phyloP scores from a whole-genome alignment of 2,113 vertebrate genomes.

The Microcebus murinus region DNA sequence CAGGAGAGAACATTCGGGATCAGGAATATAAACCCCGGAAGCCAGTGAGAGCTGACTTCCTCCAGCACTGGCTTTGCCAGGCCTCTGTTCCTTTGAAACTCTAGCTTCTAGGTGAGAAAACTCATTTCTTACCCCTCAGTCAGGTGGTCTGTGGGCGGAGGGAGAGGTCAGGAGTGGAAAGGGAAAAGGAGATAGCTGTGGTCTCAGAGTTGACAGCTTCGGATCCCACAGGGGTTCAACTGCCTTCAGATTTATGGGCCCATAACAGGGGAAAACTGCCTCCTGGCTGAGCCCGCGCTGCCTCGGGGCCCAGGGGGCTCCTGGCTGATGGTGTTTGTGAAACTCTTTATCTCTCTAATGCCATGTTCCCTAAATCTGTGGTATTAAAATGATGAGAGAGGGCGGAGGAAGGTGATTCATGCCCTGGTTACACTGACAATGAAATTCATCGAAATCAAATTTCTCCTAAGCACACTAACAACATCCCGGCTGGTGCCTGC shows the following conservation, averaged over 20 bases:
- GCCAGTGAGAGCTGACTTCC: constrained; percentile 34
- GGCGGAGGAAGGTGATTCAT: constrained; percentile 59
- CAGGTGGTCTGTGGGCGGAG: not conserved
- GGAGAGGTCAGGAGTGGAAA: not conserved
- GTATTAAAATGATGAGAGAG: constrained; percentile 63
- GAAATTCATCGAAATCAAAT: constrained; percentile 73
- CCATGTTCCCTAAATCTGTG: constrained; percentile 48
- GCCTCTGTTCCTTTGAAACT: constrained; percentile 52
- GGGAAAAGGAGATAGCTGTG: constrained; percentile 53
- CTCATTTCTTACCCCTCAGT: constrained; percentile 65
- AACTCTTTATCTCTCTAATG: constrained; percentile 67
- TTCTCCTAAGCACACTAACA: constrained; percentile 67
- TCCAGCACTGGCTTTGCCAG: constrained; percentile 62
- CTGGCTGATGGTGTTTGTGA: constrained; percentile 54
- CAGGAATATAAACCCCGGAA: constrained; percentile 60
- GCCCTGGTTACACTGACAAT: constrained; percentile 58
- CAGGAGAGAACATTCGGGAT: constrained; percentile 67
- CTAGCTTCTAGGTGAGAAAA: constrained; percentile 48
- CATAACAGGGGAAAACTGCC: constrained; percentile 34
- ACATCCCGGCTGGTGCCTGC: constrained; percentile 51
- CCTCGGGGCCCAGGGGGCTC: not conserved
- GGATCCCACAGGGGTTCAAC: not conserved
- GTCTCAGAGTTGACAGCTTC: constrained; percentile 16
- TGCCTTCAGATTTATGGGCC: constrained; percentile 47
- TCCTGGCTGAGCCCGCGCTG: not conserved